A percentile compares a stretch with the other conserved stretches of the same genome.
Evolutionary conservation across 2,113 vertebrate species (phyloP).

Genomic region (Platichthys stellatus): DNA sequence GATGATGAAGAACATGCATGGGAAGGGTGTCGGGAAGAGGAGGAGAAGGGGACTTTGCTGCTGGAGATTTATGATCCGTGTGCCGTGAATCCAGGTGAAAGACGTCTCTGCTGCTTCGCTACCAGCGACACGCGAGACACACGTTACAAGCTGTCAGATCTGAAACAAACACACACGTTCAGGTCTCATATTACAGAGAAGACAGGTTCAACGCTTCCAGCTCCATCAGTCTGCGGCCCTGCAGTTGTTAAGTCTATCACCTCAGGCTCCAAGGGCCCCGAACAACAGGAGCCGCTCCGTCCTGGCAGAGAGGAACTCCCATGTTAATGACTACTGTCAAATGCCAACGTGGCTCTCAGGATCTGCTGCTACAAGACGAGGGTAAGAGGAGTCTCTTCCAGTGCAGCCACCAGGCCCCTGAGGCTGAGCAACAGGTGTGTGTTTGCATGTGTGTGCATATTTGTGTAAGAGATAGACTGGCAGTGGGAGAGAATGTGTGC

Average conservation of each 20-base stretch:
- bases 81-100: constrained; percentile 53
- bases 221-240: constrained; percentile 58
- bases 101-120: constrained; percentile 23
- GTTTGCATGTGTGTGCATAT: constrained; percentile 49
- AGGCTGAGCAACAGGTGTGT: constrained; percentile 70
- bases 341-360: constrained; percentile 64
- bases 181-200: constrained; percentile 41
- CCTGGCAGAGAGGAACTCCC: constrained; percentile 39
- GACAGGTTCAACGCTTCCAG: constrained; percentile 52
- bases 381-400: constrained; percentile 45
- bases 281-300: too few relatives aligned
- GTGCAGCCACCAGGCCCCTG: constrained; percentile 23
- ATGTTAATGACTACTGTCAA: constrained; percentile 61
- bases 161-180: constrained; percentile 40
- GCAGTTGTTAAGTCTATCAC: constrained; percentile 58
- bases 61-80: constrained; percentile 49
- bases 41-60: not conserved
- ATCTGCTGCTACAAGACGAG: constrained; percentile 46
- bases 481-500: constrained; percentile 37
- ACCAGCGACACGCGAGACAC: constrained; percentile 19
- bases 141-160: constrained; percentile 39
- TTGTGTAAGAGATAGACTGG: constrained; percentile 54
- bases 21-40: constrained; percentile 12
- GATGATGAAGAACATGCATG: constrained; percentile 22
- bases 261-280: constrained; percentile 18